Base-by-base conservation (phyloP, 2,888 invertebrate genomes). In the Xylophagus ater region DNA sequence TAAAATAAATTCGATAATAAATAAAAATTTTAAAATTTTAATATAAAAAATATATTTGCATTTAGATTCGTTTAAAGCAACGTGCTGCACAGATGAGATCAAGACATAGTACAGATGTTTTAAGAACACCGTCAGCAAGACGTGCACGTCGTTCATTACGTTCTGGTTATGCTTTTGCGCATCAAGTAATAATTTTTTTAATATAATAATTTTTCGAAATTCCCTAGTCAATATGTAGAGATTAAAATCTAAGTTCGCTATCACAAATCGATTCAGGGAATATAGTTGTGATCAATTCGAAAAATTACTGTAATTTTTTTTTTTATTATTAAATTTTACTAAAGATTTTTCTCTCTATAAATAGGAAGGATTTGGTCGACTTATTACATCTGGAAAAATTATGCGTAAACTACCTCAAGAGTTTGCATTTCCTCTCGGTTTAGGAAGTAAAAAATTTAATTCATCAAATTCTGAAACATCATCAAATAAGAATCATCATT, bases 161-260 rank as follows among this genome's bases (percentile, higher is more conserved):
- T 41, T 94, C 94, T 9, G 96, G 97, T 40, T 93, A 98, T 68
- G 97, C 97, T 8, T 98, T 98, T 69, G 92, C 97, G 41, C 97
- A 98, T 69, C 92, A 93, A 54, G 64, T 65, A 43, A 26, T 19
- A 18, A 23, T 15, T 7, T 13, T 7, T 10, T n/a, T 13, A 12
- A 21, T 8, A 19, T 13, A 4, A n/a, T 4, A 6, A 12, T 10
- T 21, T 21, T 3, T 12, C 34, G 8, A 10, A 19, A 25, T 21
- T 15, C n/a, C n/a, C n/a, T n/a, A n/a, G n/a, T n/a, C n/a, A n/a
- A n/a, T n/a, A n/a, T n/a, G n/a, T n/a, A n/a, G n/a, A n/a, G n/a
- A n/a, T n/a, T n/a, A n/a, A n/a, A n/a, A n/a, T n/a, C n/a, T n/a
- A n/a, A n/a, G n/a, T n/a, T n/a, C n/a, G n/a, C n/a, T n/a, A n/a